Evolutionary conservation across 2,113 vertebrate species (phyloP).

Genomic region (Neotragus moschatus): DNA sequence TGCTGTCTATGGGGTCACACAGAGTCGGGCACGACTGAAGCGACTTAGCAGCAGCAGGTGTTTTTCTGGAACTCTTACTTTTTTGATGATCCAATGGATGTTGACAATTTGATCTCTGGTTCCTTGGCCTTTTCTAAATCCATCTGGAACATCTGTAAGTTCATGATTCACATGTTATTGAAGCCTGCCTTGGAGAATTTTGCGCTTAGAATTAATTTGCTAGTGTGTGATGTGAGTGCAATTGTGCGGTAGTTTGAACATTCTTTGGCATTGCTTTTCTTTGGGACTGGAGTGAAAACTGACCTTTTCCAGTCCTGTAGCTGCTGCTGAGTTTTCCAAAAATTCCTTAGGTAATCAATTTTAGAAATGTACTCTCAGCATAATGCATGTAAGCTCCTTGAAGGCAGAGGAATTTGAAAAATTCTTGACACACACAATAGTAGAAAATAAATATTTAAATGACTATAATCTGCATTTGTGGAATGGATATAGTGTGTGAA

Average conservation of each 20-base stretch:
- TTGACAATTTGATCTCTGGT: background rate
- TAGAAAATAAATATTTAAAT: background rate
- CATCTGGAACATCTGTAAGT: background rate
- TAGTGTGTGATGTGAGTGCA: background rate
- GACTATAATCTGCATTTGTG: background rate
- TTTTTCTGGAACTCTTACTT: background rate
- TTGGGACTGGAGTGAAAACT: background rate
- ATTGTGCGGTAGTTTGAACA: background rate
- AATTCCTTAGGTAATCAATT: background rate
- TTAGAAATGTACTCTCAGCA: background rate
- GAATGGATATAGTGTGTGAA: background rate
- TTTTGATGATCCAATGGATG: background rate
- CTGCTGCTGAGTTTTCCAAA: background rate
- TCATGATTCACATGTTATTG: background rate
- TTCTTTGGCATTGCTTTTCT: background rate
- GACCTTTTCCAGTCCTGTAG: background rate
- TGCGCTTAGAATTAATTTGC: background rate
- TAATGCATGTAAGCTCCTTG: background rate
- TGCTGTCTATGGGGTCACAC: no score
- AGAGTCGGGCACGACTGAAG: no score
- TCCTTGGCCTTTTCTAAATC: background rate
- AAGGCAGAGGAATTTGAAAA: constrained; percentile 12
- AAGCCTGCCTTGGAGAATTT: background rate
- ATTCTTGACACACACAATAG: background rate
- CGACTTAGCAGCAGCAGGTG: background rate